These are phyloP conservation scores for Diadegma fenestrale DNA, from an alignment of 2,888 invertebrate genomes.

Conservation along the genomic window DNA sequence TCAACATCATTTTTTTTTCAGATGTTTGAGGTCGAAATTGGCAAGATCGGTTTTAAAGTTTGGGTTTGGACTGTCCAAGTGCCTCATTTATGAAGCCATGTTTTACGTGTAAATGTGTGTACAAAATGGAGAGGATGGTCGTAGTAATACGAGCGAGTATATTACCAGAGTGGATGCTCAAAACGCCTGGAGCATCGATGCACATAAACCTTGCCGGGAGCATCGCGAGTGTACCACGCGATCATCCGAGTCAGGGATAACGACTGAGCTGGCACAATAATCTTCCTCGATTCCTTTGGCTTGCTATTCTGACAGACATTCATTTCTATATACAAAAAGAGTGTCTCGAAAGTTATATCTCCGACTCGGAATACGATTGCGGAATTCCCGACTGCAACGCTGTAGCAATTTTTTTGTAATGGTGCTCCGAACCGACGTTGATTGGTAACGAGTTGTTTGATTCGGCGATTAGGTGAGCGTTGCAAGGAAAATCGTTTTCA, in stretches of 20 bases:
- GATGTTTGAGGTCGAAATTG: neutral
- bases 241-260: conserved; percentile 32
- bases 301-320: conserved; percentile 36
- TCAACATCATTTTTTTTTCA: no score
- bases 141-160: conserved; percentile 48
- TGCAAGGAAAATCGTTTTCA: neutral
- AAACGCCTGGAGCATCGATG: conserved; percentile 32
- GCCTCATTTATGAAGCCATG: conserved; percentile 23
- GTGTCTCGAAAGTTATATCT: conserved; percentile 7
- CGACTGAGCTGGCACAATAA: conserved; percentile 52
- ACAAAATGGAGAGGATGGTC: conserved; percentile 38
- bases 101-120: conserved; percentile 28
- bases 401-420: neutral
- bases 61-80: conserved; percentile 7
- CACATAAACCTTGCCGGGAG: conserved; percentile 55
- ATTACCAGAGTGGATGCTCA: conserved; percentile 40
- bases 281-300: conserved; percentile 45
- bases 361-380: neutral
- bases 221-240: conserved; percentile 45
- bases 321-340: neutral
- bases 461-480: neutral
- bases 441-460: neutral
- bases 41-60: neutral
- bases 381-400: neutral
- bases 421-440: neutral